These are phyloP conservation scores for Dufourea novaeangliae DNA, from an alignment of 1,140 invertebrate genomes.

Conservation along the genomic window DNA sequence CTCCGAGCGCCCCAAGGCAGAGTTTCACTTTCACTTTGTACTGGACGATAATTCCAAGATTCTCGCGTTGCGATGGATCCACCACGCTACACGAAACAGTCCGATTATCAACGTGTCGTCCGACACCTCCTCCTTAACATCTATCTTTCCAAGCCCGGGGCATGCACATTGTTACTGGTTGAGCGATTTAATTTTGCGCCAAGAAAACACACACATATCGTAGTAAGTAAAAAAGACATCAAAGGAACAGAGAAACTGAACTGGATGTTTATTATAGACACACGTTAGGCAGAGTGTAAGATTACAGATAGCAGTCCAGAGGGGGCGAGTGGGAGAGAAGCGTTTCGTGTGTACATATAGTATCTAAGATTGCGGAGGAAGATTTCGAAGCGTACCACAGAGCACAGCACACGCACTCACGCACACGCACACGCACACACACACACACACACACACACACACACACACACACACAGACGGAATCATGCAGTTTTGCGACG, in stretches of 20 bases:
- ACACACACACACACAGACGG: no score
- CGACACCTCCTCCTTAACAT: background rate
- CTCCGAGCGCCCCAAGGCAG: constrained; percentile 95
- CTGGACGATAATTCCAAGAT: constrained; percentile 99
- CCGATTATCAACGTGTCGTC: background rate
- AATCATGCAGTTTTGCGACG: constrained; percentile 20
- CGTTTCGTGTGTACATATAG: background rate
- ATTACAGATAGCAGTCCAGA: background rate
- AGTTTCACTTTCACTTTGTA: constrained; percentile 99
- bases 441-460: no score
- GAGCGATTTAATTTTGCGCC: constrained; percentile 13
- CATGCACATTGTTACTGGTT: constrained; percentile 55
- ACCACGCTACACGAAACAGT: constrained; percentile 86
- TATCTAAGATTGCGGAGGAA: background rate
- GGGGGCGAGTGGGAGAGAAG: background rate
- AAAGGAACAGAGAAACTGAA: background rate
- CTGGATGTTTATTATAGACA: background rate
- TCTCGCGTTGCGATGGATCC: constrained; percentile 94
- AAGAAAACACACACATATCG: constrained; percentile 10
- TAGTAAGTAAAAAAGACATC: no score
- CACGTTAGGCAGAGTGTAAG: background rate
- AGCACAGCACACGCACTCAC: no score
- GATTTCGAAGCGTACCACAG: background rate
- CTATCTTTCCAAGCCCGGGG: constrained; percentile 18
- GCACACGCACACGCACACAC: no score